These are phyloP conservation scores for Catharus ustulatus DNA, from an alignment of 2,797 vertebrate genomes.

Conservation along the genomic window DNA sequence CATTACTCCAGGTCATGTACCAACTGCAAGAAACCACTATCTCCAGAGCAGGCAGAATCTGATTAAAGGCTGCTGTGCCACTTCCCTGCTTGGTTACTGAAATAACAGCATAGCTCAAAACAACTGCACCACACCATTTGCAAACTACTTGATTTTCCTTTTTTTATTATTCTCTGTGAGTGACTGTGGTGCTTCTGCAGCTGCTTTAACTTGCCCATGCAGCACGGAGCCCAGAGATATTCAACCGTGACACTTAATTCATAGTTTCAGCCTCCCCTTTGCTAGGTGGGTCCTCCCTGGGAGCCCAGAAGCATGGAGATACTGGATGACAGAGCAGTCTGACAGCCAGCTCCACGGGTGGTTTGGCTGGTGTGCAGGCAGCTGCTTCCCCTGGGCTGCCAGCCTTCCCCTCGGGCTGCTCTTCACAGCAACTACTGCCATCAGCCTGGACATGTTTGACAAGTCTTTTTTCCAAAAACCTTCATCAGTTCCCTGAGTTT, in stretches of 20 bases:
- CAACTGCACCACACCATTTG: neutral
- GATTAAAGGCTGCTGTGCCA: neutral
- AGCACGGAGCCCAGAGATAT: neutral
- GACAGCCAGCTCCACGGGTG: neutral
- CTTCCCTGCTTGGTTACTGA: neutral
- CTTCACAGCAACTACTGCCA: neutral
- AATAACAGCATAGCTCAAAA: neutral
- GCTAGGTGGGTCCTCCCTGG: neutral
- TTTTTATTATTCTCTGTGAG: neutral
- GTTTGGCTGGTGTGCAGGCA: fast-evolving
- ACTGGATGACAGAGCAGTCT: neutral
- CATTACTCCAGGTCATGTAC: neutral
- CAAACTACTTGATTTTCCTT: neutral
- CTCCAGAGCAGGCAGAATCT: neutral
- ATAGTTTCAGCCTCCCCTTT: neutral
- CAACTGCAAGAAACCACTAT: neutral
- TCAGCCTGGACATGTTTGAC: fast-evolving
- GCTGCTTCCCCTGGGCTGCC: neutral
- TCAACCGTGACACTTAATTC: neutral
- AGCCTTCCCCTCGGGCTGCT: neutral
- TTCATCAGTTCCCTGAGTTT: neutral
- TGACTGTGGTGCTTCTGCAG: neutral
- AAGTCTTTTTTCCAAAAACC: neutral
- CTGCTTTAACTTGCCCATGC: neutral
- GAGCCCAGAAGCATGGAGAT: neutral